Conservation (phyloP, 2,113 vertebrate genomes). For the Dicerorhinus sumatrensis region DNA sequence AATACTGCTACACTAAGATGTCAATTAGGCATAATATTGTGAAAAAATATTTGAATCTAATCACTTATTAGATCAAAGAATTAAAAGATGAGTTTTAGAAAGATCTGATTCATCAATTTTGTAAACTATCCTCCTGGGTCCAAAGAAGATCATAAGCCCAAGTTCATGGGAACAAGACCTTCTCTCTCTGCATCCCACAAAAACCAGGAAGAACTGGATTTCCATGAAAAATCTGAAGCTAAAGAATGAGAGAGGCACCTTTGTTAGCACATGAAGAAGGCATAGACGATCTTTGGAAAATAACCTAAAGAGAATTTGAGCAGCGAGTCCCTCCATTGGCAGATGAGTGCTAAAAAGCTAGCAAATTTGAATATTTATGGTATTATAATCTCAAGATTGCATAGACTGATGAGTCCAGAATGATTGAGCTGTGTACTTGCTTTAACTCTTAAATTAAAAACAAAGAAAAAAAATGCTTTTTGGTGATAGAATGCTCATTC, state of each 20-base stretch:
- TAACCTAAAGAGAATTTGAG: neutral
- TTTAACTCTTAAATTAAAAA: neutral
- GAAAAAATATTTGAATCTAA: neutral
- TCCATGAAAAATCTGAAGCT: neutral
- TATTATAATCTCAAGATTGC: neutral
- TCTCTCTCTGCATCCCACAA: neutral
- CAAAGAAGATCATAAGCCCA: neutral
- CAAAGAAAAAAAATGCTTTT: neutral
- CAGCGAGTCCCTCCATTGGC: neutral
- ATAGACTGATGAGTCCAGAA: neutral
- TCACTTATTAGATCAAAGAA: neutral
- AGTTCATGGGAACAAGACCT: neutral
- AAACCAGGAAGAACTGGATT: neutral
- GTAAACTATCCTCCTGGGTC: neutral
- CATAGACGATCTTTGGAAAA: neutral
- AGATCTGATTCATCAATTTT: neutral
- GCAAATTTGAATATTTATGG: neutral
- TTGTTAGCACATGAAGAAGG: neutral
- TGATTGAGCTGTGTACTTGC: neutral
- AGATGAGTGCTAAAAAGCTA: neutral
- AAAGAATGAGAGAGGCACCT: neutral
- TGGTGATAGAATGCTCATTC: neutral
- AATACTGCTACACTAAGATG: neutral
- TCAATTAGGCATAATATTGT: neutral
- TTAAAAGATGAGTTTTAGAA: neutral